Evolutionary conservation across 2,888 invertebrate species (phyloP).

Genomic region (Macaria notata): DNA sequence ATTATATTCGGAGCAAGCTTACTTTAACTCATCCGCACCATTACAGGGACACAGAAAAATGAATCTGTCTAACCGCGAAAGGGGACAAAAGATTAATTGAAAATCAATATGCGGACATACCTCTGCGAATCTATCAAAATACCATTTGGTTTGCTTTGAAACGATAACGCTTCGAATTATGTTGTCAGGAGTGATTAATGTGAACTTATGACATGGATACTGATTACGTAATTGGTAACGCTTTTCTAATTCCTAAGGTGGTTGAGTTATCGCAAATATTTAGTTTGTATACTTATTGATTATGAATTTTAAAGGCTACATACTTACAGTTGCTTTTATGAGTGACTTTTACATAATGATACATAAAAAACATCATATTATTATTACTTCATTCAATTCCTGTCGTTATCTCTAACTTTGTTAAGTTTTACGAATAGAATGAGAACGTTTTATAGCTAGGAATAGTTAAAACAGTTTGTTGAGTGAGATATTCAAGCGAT

Average conservation of each 20-base stretch:
- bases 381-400: no score
- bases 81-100: conserved; percentile 78
- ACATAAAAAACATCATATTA: no score
- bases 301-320: no score
- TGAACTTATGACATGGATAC: conserved; percentile 57
- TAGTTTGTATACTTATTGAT: no score
- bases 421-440: no score
- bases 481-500: conserved; percentile 15
- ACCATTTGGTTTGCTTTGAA: conserved; percentile 68
- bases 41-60: conserved; percentile 52
- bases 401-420: no score
- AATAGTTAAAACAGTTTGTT: conserved; percentile 1
- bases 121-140: conserved; percentile 73
- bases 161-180: conserved; percentile 68
- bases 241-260: no score
- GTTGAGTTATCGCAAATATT: no score
- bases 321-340: no score
- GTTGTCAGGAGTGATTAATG: conserved; percentile 75
- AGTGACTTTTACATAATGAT: no score
- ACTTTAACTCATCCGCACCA: conserved; percentile 23
- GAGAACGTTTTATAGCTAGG: no score
- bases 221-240: conserved; percentile 9
- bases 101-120: conserved; percentile 72
- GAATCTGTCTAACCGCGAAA: conserved; percentile 63
- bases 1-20: background rate